Conservation (phyloP, 2,797 vertebrate genomes). For the Neomorphus geoffroyi region DNA sequence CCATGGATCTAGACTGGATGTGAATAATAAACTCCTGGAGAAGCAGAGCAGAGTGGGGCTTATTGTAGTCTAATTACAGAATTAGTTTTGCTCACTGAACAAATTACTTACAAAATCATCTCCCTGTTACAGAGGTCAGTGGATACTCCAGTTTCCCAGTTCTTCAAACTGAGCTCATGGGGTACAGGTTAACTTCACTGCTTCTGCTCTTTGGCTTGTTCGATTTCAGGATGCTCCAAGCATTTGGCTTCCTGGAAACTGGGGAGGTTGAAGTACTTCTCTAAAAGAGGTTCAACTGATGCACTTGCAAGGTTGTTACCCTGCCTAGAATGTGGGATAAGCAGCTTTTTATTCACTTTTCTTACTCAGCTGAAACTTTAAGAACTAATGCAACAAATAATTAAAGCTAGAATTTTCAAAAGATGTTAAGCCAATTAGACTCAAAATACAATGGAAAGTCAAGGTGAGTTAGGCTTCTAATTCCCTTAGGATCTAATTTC, state of each 20-base stretch:
- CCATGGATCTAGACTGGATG: neutral
- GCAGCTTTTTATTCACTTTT: neutral
- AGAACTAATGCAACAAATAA: conserved; percentile 20
- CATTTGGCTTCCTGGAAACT: neutral
- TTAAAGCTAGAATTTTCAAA: conserved; percentile 45
- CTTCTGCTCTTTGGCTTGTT: neutral
- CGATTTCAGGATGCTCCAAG: neutral
- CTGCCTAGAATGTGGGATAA: neutral
- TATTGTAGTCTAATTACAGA: neutral
- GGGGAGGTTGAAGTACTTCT: neutral
- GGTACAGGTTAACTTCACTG: neutral
- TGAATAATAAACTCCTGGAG: neutral
- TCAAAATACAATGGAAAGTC: conserved; percentile 55
- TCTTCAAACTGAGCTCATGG: neutral
- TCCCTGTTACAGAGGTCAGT: neutral
- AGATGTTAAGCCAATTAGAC: conserved; percentile 54
- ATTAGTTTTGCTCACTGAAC: neutral
- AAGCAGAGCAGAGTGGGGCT: neutral
- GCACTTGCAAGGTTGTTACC: neutral
- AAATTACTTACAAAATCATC: neutral
- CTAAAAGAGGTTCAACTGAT: neutral
- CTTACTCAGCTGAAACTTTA: conserved; percentile 34
- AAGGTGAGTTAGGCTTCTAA: conserved; percentile 63
- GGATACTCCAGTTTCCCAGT: neutral
- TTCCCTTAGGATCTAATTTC: conserved; percentile 56